A percentile compares a stretch with the other conserved stretches of the same genome.
Conservation (phyloP, 2,797 vertebrate species). For the Ambastaia sidthimunki region DNA sequence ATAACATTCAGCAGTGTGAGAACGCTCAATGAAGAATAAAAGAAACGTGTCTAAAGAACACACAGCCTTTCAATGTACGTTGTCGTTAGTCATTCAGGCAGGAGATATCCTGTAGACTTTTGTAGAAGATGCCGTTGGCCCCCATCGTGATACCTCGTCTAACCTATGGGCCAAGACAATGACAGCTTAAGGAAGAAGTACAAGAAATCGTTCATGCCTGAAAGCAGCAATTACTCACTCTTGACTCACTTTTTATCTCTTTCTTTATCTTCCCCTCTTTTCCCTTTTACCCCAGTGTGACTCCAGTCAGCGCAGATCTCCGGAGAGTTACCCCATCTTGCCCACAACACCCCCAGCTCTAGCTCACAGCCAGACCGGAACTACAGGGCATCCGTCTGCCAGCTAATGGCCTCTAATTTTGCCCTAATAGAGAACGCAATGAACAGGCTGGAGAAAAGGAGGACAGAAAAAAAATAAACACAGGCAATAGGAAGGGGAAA, state of each 20-base stretch:
- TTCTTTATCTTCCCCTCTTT: constrained; percentile 33
- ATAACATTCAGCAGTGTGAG: not conserved
- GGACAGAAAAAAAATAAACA: constrained; percentile 74
- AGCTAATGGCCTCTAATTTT: constrained; percentile 78
- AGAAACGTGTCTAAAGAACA: constrained; percentile 1
- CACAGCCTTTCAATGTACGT: constrained; percentile 6
- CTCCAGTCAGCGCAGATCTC: constrained; percentile 31
- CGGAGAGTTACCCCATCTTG: constrained; percentile 51
- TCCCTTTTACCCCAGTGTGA: constrained; percentile 19
- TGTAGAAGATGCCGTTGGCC: not conserved
- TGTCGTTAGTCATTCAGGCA: constrained; percentile 1
- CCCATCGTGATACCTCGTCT: constrained; percentile 39
- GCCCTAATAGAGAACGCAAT: constrained; percentile 75
- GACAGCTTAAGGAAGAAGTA: constrained; percentile 42
- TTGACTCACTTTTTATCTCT: constrained; percentile 29
- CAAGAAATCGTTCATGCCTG: constrained; percentile 38
- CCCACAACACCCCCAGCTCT: constrained; percentile 53
- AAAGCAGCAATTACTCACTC: constrained; percentile 48
- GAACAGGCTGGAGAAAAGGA: constrained; percentile 60
- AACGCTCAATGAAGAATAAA: not conserved
- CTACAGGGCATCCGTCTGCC: constrained; percentile 72
- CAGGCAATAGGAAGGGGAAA: constrained; percentile 78
- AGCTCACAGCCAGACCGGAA: constrained; percentile 70
- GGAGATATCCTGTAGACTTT: not conserved
- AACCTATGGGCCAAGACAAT: constrained; percentile 31